phyloP scores from a whole-genome alignment of 2,888 invertebrate genomes.

The Plusia festucae region DNA sequence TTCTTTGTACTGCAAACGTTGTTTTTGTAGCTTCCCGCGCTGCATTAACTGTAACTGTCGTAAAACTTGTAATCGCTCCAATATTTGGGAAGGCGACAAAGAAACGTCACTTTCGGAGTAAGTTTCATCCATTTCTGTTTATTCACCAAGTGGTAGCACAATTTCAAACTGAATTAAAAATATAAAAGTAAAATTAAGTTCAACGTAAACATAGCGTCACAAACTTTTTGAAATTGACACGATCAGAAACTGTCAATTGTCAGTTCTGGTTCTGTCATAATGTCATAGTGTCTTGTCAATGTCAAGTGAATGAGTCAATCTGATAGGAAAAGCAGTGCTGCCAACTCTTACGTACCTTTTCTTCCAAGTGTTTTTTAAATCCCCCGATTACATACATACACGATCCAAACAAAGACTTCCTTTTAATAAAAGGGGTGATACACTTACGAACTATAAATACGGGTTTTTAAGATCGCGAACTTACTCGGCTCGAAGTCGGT shows the following conservation, averaged over 20 bases:
- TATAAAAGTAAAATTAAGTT: background rate
- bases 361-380: too few species aligned
- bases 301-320: too few species aligned
- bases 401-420: too few species aligned
- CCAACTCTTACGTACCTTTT: too few species aligned
- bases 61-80: slow-evolving; percentile 81
- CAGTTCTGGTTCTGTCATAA: too few species aligned
- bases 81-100: slow-evolving; percentile 82
- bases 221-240: slow-evolving; percentile 7
- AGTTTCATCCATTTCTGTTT: slow-evolving; percentile 77
- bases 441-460: too few species aligned
- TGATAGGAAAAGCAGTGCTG: too few species aligned
- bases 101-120: slow-evolving; percentile 81
- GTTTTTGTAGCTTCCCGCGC: slow-evolving; percentile 84
- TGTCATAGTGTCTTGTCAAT: too few species aligned
- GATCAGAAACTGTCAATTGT: background rate
- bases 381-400: too few species aligned
- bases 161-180: background rate
- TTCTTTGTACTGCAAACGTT: slow-evolving; percentile 77
- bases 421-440: too few species aligned
- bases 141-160: slow-evolving; percentile 1
- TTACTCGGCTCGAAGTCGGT: too few species aligned
- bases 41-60: slow-evolving; percentile 81
- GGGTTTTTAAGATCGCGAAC: too few species aligned
- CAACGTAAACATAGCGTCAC: slow-evolving; percentile 2